These are phyloP conservation scores for Zaprionus nigranus DNA, from an alignment of 1,140 invertebrate species.

Conservation along the genomic window DNA sequence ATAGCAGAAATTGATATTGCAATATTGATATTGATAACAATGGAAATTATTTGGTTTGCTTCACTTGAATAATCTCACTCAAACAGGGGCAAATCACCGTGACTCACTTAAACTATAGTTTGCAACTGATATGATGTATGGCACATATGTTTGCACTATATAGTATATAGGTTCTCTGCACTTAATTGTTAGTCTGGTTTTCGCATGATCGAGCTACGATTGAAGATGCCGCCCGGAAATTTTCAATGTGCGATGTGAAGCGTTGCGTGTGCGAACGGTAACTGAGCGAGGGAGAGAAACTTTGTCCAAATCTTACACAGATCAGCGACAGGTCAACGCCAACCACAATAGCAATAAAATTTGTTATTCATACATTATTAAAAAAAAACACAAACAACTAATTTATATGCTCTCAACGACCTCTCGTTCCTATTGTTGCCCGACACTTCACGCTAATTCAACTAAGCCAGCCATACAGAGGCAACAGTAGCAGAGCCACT, in stretches of 20 bases:
- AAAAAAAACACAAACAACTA: slow-evolving; percentile 63
- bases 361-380: slow-evolving; percentile 24
- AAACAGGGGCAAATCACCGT: not conserved
- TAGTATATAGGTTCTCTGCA: not conserved
- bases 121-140: not conserved
- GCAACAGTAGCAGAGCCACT: not conserved
- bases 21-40: slow-evolving; percentile 2
- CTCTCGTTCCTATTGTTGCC: slow-evolving; percentile 47
- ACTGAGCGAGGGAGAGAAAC: slow-evolving; percentile 8
- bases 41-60: not conserved
- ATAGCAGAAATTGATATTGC: slow-evolving; percentile 1
- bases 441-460: slow-evolving; percentile 32
- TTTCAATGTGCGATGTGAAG: not conserved
- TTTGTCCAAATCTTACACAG: slow-evolving; percentile 21
- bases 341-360: slow-evolving; percentile 45
- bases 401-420: slow-evolving; percentile 54
- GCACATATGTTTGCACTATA: not conserved
- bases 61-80: not conserved
- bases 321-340: slow-evolving; percentile 10
- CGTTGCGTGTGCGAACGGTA: slow-evolving; percentile 17
- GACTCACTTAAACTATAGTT: not conserved
- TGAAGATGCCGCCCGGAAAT: slow-evolving; percentile 7
- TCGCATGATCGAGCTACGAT: not conserved
- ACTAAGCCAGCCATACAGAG: not conserved
- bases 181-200: not conserved